phyloP scores from a whole-genome alignment of 2,888 invertebrate species.

The Eilema depressum region DNA sequence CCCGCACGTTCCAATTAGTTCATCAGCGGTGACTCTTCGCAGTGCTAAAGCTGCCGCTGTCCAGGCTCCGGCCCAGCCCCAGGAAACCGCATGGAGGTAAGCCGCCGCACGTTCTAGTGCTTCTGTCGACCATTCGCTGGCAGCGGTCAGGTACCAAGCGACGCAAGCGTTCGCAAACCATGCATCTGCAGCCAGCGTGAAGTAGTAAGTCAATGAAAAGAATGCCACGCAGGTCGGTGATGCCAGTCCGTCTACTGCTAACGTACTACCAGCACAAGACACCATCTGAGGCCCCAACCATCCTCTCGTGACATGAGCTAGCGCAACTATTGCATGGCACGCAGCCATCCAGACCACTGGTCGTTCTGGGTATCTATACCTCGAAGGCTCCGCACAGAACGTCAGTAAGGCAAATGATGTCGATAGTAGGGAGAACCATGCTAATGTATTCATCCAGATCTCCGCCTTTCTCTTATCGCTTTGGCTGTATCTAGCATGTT shows the following conservation, averaged over 20 bases:
- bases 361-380: slow-evolving; percentile 97
- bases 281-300: slow-evolving; percentile 82
- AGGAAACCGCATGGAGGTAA: slow-evolving; percentile 94
- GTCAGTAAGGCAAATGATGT: slow-evolving; percentile 95
- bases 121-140: slow-evolving; percentile 97
- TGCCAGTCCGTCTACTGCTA: slow-evolving; percentile 82
- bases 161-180: slow-evolving; percentile 96
- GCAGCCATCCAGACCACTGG: slow-evolving; percentile 96
- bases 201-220: slow-evolving; percentile 92
- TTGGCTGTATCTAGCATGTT: slow-evolving; percentile 89
- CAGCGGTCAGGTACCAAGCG: slow-evolving; percentile 96
- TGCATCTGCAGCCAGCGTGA: slow-evolving; percentile 92
- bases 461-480: slow-evolving; percentile 90
- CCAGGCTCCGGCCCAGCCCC: slow-evolving; percentile 95
- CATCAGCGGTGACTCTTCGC: slow-evolving; percentile 92
- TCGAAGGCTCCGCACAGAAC: slow-evolving; percentile 94
- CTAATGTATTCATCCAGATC: slow-evolving; percentile 92
- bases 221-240: slow-evolving; percentile 90
- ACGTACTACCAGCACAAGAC: slow-evolving; percentile 71
- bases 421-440: slow-evolving; percentile 92
- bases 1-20: slow-evolving; percentile 94
- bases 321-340: slow-evolving; percentile 93
- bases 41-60: slow-evolving; percentile 94
- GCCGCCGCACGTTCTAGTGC: slow-evolving; percentile 95
- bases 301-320: slow-evolving; percentile 91